Conservation (phyloP, 2,888 invertebrate species). For the Anarsia innoxiella region DNA sequence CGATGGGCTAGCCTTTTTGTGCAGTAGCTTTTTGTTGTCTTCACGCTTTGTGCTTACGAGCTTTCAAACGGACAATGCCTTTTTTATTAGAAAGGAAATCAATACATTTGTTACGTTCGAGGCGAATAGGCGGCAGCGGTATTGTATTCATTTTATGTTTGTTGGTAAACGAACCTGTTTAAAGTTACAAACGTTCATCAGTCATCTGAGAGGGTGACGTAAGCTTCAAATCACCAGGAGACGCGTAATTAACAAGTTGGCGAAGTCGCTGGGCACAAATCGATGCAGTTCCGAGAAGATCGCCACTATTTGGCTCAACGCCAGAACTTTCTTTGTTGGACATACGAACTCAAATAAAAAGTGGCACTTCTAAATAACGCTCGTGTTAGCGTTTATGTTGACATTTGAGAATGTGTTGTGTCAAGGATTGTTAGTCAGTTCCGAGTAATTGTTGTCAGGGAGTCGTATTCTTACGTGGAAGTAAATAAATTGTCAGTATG, state of each 20-base stretch:
- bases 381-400: slow-evolving; percentile 28
- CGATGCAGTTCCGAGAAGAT: slow-evolving; percentile 60
- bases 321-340: slow-evolving; percentile 52
- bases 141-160: slow-evolving; percentile 24
- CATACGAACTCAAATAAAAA: slow-evolving; percentile 32
- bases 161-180: slow-evolving; percentile 18
- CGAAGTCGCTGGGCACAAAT: slow-evolving; percentile 28
- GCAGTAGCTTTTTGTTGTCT: slow-evolving; percentile 63
- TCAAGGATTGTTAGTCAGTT: not conserved
- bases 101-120: slow-evolving; percentile 46
- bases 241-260: slow-evolving; percentile 44
- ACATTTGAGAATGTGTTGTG: slow-evolving; percentile 11
- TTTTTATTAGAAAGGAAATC: slow-evolving; percentile 60
- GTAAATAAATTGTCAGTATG: too few species aligned
- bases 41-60: slow-evolving; percentile 61
- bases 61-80: slow-evolving; percentile 60
- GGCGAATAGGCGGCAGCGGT: slow-evolving; percentile 23
- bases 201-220: slow-evolving; percentile 17
- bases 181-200: slow-evolving; percentile 11
- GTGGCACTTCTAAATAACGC: slow-evolving; percentile 38
- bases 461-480: too few species aligned
- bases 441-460: too few species aligned
- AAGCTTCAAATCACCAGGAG: slow-evolving; percentile 16
- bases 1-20: slow-evolving; percentile 51
- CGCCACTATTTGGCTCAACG: slow-evolving; percentile 46